Conservation (phyloP, 1,140 invertebrate genomes). For the Ceratoteleas bidentatus region DNA sequence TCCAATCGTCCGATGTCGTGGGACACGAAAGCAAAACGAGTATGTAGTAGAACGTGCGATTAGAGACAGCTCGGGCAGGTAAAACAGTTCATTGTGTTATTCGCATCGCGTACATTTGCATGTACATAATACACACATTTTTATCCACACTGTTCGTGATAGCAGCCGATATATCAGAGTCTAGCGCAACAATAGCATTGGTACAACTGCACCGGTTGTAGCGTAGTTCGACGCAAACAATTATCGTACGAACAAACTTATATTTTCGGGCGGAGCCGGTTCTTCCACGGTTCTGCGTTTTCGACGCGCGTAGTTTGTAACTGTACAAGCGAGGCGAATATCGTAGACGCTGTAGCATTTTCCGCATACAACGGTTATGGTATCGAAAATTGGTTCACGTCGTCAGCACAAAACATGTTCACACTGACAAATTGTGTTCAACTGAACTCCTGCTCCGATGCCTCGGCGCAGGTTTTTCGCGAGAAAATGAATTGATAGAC, state of each 20-base stretch:
- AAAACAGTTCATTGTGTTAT: slow-evolving; percentile 62
- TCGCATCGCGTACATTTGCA: slow-evolving; percentile 64
- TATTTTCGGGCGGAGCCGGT: slow-evolving; percentile 22
- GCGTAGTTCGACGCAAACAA: slow-evolving; percentile 19
- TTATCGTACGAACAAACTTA: too few species aligned
- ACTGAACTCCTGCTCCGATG: too few species aligned
- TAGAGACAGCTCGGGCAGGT: slow-evolving; percentile 66
- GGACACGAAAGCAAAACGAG: slow-evolving; percentile 43
- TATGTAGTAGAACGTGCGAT: slow-evolving; percentile 57
- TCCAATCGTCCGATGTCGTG: slow-evolving; percentile 36
- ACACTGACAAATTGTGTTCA: too few species aligned
- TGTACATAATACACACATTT: slow-evolving; percentile 66
- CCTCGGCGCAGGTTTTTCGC: too few species aligned
- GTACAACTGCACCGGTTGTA: slow-evolving; percentile 41
- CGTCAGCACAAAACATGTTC: too few species aligned
- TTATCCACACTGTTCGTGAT: slow-evolving; percentile 61
- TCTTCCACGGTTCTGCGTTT: slow-evolving; percentile 17
- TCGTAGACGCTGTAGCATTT: neutral
- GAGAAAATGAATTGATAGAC: too few species aligned
- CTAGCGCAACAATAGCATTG: slow-evolving; percentile 53
- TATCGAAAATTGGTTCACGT: too few species aligned
- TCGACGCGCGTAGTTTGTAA: neutral
- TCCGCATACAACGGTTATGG: too few species aligned
- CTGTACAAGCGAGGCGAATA: neutral
- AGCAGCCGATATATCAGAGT: slow-evolving; percentile 49